Evolutionary conservation across 1,140 invertebrate genomes (phyloP).

Genomic region (Rhysida immarginata): DNA sequence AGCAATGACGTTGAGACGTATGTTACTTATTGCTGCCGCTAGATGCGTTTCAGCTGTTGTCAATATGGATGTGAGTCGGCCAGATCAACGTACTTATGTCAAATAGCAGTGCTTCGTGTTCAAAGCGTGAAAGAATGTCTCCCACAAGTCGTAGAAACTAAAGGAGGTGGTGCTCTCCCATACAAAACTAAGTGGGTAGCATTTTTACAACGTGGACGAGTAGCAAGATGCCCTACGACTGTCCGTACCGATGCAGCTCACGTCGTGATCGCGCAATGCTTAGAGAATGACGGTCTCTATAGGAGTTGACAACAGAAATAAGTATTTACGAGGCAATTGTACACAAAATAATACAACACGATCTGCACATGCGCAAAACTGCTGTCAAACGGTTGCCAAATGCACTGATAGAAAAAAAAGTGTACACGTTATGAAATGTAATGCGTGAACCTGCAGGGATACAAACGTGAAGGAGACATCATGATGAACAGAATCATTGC

Average conservation of each 20-base stretch:
- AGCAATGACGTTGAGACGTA: too few relatives aligned
- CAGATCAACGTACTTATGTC: too few relatives aligned
- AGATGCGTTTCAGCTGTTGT: too few relatives aligned
- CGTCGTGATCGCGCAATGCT: neutral
- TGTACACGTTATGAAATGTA: neutral
- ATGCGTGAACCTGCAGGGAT: neutral
- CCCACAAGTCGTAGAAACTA: too few relatives aligned
- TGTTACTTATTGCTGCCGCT: too few relatives aligned
- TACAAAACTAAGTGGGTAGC: neutral
- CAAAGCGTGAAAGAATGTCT: too few relatives aligned
- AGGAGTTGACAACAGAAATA: neutral
- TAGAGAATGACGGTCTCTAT: neutral
- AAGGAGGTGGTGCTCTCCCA: neutral
- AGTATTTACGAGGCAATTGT: neutral
- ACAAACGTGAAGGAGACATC: neutral
- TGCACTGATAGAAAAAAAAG: neutral
- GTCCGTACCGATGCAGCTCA: too few relatives aligned
- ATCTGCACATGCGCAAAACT: neutral
- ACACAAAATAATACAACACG: neutral
- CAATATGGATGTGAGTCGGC: too few relatives aligned
- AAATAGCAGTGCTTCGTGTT: too few relatives aligned
- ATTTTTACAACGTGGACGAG: neutral
- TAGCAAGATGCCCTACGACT: neutral
- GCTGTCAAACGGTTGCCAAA: neutral
- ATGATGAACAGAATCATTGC: neutral